These are phyloP conservation scores for Mallotus villosus DNA, from an alignment of 2,797 vertebrate species.

Conservation along the genomic window DNA sequence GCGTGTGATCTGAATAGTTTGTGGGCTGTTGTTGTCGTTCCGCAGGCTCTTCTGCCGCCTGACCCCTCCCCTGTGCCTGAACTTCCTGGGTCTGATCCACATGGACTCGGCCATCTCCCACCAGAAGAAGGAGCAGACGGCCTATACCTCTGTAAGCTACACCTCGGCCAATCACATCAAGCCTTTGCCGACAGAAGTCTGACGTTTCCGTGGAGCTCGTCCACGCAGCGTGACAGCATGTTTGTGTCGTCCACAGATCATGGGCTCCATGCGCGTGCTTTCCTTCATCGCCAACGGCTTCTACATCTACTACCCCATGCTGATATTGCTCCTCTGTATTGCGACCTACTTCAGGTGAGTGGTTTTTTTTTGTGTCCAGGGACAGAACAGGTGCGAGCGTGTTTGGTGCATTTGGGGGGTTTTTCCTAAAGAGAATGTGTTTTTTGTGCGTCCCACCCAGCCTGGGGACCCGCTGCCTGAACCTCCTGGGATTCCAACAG, in stretches of 20 bases:
- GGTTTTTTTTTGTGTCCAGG: not conserved
- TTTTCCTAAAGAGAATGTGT: not conserved
- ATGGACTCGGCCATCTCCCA: slow-evolving; percentile 97
- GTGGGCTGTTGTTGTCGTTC: not conserved
- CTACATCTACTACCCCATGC: slow-evolving; percentile 98
- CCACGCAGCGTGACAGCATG: not conserved
- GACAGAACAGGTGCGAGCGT: not conserved
- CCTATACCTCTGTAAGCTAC: slow-evolving; percentile 89
- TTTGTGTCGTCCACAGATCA: slow-evolving; percentile 80
- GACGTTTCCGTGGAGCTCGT: not conserved
- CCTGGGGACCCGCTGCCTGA: slow-evolving; percentile 94
- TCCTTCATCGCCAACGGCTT: slow-evolving; percentile 96
- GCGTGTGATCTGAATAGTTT: not conserved
- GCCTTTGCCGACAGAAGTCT: not conserved
- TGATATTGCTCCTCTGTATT: slow-evolving; percentile 95
- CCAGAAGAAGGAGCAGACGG: slow-evolving; percentile 85
- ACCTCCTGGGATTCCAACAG: slow-evolving; percentile 96
- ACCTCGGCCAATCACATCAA: not conserved
- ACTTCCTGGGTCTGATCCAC: slow-evolving; percentile 96
- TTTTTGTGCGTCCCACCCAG: slow-evolving; percentile 61
- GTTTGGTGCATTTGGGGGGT: not conserved
- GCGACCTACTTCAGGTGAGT: slow-evolving; percentile 96
- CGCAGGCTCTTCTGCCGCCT: slow-evolving; percentile 94
- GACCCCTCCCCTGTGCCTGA: slow-evolving; percentile 95
- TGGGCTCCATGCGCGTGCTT: slow-evolving; percentile 95